Conservation (phyloP, 2,113 vertebrate genomes). For the Ornithorhynchus anatinus region DNA sequence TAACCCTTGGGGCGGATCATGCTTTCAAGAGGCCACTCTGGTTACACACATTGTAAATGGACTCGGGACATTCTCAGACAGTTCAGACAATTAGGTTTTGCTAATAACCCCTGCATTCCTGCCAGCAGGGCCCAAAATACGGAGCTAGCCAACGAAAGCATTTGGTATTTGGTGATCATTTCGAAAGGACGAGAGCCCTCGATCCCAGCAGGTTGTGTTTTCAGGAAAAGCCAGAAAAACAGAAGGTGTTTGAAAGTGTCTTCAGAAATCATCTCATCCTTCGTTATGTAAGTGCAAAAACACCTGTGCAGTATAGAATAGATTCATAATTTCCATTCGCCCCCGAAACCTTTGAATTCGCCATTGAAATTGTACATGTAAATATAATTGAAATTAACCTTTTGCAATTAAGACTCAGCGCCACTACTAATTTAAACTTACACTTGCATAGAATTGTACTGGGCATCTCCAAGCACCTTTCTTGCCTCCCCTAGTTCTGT, state of each 20-base stretch:
- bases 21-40: too few relatives aligned
- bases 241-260: slow-evolving; percentile 20
- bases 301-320: background rate
- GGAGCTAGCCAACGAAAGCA: background rate
- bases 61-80: too few relatives aligned
- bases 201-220: slow-evolving; percentile 14
- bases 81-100: too few relatives aligned
- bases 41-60: too few relatives aligned
- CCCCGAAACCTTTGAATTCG: slow-evolving; percentile 12
- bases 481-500: too few relatives aligned
- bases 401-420: slow-evolving; percentile 14
- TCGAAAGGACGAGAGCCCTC: background rate
- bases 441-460: background rate
- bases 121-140: background rate
- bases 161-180: slow-evolving; percentile 1
- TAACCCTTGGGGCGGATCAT: too few relatives aligned
- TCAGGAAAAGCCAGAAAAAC: slow-evolving; percentile 1
- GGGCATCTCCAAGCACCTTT: too few relatives aligned
- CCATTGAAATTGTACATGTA: slow-evolving; percentile 9
- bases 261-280: slow-evolving; percentile 11
- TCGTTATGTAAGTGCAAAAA: slow-evolving; percentile 3
- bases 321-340: slow-evolving; percentile 20
- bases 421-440: background rate
- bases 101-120: background rate
- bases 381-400: background rate